phyloP scores from a whole-genome alignment of 2,888 invertebrate species.

The Polia nebulosa region DNA sequence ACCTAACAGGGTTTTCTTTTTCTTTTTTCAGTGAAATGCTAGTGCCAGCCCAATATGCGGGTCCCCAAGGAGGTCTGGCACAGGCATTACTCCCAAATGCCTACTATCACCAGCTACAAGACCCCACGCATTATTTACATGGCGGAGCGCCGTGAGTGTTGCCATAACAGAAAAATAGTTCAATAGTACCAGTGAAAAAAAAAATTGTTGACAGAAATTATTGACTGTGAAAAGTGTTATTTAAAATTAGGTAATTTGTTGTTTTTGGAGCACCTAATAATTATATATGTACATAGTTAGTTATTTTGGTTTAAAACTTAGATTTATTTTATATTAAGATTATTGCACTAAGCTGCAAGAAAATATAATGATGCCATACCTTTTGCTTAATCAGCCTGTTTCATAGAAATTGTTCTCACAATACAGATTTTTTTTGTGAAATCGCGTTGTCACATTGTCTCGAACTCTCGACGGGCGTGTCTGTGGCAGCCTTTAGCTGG shows the following conservation, averaged over 20 bases:
- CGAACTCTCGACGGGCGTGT: no score
- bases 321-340: constrained; percentile 9
- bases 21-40: constrained; percentile 85
- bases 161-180: constrained; percentile 11
- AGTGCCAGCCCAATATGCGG: constrained; percentile 86
- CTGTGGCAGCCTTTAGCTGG: no score
- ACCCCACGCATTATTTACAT: constrained; percentile 84
- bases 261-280: constrained; percentile 18
- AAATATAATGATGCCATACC: not conserved
- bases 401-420: not conserved
- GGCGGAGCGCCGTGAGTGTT: constrained; percentile 77
- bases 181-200: constrained; percentile 27
- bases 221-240: constrained; percentile 44
- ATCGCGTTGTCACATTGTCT: not conserved
- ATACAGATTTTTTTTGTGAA: not conserved
- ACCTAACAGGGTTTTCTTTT: not conserved
- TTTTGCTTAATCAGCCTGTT: not conserved
- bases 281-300: constrained; percentile 30
- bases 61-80: constrained; percentile 82
- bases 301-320: constrained; percentile 6
- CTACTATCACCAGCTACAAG: constrained; percentile 87
- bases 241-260: constrained; percentile 23
- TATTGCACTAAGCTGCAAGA: not conserved
- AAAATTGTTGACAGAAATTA: constrained; percentile 14
- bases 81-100: constrained; percentile 86